phyloP scores from a whole-genome alignment of 2,888 invertebrate genomes.

The Alsophila aescularia region DNA sequence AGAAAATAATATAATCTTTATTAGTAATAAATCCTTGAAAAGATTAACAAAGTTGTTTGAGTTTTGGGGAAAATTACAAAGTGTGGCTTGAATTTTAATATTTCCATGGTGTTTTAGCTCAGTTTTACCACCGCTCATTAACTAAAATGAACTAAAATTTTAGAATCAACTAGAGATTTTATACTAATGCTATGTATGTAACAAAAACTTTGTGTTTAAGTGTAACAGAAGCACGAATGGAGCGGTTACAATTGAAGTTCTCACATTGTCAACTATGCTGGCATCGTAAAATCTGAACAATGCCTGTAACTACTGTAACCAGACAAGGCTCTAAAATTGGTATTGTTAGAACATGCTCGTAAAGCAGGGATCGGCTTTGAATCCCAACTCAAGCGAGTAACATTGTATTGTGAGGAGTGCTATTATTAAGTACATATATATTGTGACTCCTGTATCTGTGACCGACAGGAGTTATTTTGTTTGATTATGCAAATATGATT shows the following conservation, averaged over 20 bases:
- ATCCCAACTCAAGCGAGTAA: slow-evolving; percentile 60
- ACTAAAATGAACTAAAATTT: neutral
- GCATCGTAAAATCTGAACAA: slow-evolving; percentile 67
- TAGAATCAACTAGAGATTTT: too few species aligned
- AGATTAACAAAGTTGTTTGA: slow-evolving; percentile 27
- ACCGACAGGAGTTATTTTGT: slow-evolving; percentile 34
- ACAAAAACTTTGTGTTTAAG: neutral
- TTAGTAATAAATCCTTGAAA: slow-evolving; percentile 28
- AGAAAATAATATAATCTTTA: slow-evolving; percentile 45
- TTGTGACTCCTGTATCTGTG: slow-evolving; percentile 39
- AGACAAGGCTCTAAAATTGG: slow-evolving; percentile 68
- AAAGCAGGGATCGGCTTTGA: slow-evolving; percentile 67
- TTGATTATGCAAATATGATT: slow-evolving; percentile 16
- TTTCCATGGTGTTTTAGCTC: slow-evolving; percentile 7
- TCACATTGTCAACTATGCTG: slow-evolving; percentile 33
- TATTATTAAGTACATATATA: slow-evolving; percentile 54
- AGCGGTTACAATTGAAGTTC: slow-evolving; percentile 35
- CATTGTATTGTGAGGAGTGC: slow-evolving; percentile 61
- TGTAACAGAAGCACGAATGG: slow-evolving; percentile 20
- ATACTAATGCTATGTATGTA: neutral
- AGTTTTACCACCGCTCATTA: slow-evolving; percentile 7
- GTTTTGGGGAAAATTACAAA: slow-evolving; percentile 24
- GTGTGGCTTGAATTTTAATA: slow-evolving; percentile 24
- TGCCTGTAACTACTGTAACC: slow-evolving; percentile 64
- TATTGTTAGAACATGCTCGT: slow-evolving; percentile 70